These are phyloP conservation scores for Girardinichthys multiradiatus DNA, from an alignment of 2,113 vertebrate genomes.

Conservation along the genomic window DNA sequence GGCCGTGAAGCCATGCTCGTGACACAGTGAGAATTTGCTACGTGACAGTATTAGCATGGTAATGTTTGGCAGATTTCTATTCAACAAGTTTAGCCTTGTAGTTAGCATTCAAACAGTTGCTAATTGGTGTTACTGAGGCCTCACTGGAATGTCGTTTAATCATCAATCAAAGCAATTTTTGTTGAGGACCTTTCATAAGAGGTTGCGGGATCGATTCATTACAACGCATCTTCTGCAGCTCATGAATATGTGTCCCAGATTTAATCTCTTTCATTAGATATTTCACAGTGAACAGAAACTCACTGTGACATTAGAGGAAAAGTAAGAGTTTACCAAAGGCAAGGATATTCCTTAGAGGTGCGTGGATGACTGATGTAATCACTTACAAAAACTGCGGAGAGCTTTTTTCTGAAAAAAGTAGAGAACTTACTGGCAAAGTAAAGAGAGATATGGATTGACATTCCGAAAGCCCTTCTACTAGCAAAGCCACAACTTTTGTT, in stretches of 20 bases:
- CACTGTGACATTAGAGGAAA: not conserved
- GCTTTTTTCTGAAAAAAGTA: constrained; percentile 1
- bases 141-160: constrained; percentile 4
- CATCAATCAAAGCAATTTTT: not conserved
- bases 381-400: not conserved
- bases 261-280: not conserved
- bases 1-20: constrained; percentile 7
- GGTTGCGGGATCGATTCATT: not conserved
- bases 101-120: constrained; percentile 30
- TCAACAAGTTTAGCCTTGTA: constrained; percentile 1
- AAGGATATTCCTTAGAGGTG: not conserved
- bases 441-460: not conserved
- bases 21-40: not conserved
- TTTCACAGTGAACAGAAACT: not conserved
- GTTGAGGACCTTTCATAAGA: not conserved
- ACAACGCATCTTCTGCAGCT: not conserved
- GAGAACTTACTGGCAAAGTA: not conserved
- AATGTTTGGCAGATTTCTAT: constrained; percentile 1
- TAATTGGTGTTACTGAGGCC: constrained; percentile 2
- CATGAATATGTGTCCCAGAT: not conserved
- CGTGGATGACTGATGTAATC: not conserved
- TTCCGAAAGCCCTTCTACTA: not conserved
- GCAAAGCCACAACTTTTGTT: constrained; percentile 10
- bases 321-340: not conserved
- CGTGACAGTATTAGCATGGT: constrained; percentile 4